Evolutionary conservation across 2,113 vertebrate genomes (phyloP).

Genomic region (Pongo abelii): DNA sequence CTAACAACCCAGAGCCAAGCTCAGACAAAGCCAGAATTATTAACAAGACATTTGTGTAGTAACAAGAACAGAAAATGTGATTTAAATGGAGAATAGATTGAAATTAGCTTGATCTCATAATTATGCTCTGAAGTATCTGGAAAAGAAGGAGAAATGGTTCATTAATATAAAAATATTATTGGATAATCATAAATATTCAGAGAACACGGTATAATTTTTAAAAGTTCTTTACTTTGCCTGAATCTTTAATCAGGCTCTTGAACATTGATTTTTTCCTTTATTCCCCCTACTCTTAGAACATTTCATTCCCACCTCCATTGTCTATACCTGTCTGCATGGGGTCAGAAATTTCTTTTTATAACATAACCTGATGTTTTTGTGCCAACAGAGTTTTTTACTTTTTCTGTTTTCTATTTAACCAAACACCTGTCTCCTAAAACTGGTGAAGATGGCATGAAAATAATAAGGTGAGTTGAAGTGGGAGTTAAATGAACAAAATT

Average conservation of each 20-base stretch:
- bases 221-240: neutral
- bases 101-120: constrained; percentile 28
- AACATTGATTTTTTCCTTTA: neutral
- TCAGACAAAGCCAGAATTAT: constrained; percentile 5
- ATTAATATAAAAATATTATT: constrained; percentile 51
- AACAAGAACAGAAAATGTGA: neutral
- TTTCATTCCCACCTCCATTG: fast-evolving
- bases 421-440: neutral
- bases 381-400: neutral
- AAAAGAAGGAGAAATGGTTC: neutral
- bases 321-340: fast-evolving
- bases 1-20: neutral
- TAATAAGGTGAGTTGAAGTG: neutral
- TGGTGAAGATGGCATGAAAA: neutral
- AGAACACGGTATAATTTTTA: neutral
- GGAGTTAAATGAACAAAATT: neutral
- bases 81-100: constrained; percentile 11
- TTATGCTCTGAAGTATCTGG: neutral
- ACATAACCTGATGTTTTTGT: neutral
- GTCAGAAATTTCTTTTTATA: neutral
- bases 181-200: neutral
- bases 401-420: neutral
- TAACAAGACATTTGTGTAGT: neutral
- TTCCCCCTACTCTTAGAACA: neutral
- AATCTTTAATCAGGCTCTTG: neutral